phyloP scores from a whole-genome alignment of 2,888 invertebrate genomes.

The Nineta flava region DNA sequence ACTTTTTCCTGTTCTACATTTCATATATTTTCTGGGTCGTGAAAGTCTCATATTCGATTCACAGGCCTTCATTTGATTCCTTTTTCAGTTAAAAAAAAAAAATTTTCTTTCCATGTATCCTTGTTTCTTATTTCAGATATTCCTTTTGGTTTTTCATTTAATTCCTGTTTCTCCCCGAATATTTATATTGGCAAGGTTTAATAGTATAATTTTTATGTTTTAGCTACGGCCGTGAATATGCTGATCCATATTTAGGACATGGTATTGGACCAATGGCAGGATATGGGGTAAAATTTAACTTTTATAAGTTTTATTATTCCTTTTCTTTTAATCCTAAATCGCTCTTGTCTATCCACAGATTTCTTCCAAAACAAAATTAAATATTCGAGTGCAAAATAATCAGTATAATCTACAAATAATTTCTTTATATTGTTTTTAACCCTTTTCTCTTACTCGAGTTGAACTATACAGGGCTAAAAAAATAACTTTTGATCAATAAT shows the following conservation, averaged over 20 bases:
- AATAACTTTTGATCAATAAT: too few species aligned
- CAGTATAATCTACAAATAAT: too few species aligned
- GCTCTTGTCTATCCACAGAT: slow-evolving; percentile 8
- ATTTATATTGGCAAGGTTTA: neutral
- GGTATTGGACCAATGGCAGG: slow-evolving; percentile 93
- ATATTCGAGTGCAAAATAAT: too few species aligned
- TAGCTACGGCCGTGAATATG: slow-evolving; percentile 79
- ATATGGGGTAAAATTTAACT: slow-evolving; percentile 68
- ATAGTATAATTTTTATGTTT: slow-evolving; percentile 10
- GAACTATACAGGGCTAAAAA: too few species aligned
- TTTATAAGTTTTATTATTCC: slow-evolving; percentile 2
- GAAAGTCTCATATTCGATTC: too few species aligned
- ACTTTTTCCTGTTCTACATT: too few species aligned
- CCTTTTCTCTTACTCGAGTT: too few species aligned
- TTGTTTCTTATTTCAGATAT: neutral
- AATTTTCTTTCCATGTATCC: neutral
- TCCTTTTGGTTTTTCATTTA: neutral
- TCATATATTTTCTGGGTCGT: too few species aligned
- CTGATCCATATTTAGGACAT: slow-evolving; percentile 89
- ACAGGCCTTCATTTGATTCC: neutral
- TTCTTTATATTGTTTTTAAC: too few species aligned
- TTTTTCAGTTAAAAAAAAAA: neutral
- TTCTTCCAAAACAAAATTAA: too few species aligned
- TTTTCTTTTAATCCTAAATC: slow-evolving; percentile 6
- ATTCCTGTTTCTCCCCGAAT: neutral